These are phyloP conservation scores for Lepeophtheirus nordmannii DNA, from an alignment of 2,888 invertebrate genomes.

Conservation along the genomic window DNA sequence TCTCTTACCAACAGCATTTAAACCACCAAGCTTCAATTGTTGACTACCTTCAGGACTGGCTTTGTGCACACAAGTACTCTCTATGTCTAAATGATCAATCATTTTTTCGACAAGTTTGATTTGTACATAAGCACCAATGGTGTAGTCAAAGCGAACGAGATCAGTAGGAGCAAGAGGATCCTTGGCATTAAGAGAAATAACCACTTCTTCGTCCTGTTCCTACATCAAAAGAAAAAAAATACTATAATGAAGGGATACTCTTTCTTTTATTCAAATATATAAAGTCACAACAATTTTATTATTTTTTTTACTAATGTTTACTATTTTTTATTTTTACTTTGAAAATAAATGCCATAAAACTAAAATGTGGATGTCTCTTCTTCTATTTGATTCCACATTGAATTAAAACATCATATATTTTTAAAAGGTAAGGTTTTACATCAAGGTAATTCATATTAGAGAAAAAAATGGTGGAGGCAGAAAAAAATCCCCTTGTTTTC, in stretches of 20 bases:
- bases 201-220: constrained; percentile 24
- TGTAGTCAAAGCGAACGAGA: constrained; percentile 18
- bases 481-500: no score
- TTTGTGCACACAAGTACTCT: constrained; percentile 18
- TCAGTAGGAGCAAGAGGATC: constrained; percentile 20
- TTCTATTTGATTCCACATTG: no score
- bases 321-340: no score
- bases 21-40: not conserved
- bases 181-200: constrained; percentile 14
- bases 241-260: not conserved
- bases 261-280: not conserved
- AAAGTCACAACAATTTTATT: no score
- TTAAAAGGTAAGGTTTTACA: no score
- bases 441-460: no score
- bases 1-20: not conserved
- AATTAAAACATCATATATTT: no score
- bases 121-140: constrained; percentile 4
- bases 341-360: no score
- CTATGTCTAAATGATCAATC: constrained; percentile 22
- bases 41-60: not conserved
- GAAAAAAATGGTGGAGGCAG: no score
- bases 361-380: no score
- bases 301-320: no score
- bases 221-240: not conserved
- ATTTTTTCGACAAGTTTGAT: constrained; percentile 16